phyloP scores from a whole-genome alignment of 2,888 invertebrate genomes.

The Hirtodrosophila alboralis region DNA sequence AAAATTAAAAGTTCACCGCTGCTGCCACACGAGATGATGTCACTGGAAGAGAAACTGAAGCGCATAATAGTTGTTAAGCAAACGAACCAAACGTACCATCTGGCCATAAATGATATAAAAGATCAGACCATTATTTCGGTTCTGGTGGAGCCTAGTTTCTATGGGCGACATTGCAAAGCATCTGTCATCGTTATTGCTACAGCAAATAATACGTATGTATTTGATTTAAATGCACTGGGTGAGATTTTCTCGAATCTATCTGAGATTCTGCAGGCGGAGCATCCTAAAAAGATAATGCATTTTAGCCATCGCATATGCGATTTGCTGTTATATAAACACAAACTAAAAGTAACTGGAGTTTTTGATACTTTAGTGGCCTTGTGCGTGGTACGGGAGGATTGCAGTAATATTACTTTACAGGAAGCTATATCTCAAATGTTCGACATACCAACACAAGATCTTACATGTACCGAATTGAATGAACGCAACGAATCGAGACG shows the following conservation, averaged over 20 bases:
- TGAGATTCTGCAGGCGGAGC: constrained; percentile 31
- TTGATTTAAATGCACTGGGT: constrained; percentile 56
- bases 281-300: constrained; percentile 57
- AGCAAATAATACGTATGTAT: constrained; percentile 44
- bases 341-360: constrained; percentile 43
- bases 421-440: constrained; percentile 50
- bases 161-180: constrained; percentile 48
- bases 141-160: constrained; percentile 60
- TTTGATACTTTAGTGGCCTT: constrained; percentile 58
- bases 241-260: constrained; percentile 34
- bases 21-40: constrained; percentile 21
- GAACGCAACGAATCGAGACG: constrained; percentile 24
- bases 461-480: constrained; percentile 44
- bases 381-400: constrained; percentile 42
- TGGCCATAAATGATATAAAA: constrained; percentile 51
- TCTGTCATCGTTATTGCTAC: constrained; percentile 55
- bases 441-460: constrained; percentile 24
- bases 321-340: constrained; percentile 25
- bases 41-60: constrained; percentile 35
- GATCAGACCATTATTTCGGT: constrained; percentile 53
- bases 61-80: constrained; percentile 46
- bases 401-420: constrained; percentile 18
- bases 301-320: constrained; percentile 62
- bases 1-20: constrained; percentile 17
- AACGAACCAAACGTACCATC: constrained; percentile 44